A percentile compares a stretch with the other conserved stretches of the same genome.
These are phyloP conservation scores for Pollenia griseotomentosa DNA, from an alignment of 2,888 invertebrate genomes.

Conservation along the genomic window DNA sequence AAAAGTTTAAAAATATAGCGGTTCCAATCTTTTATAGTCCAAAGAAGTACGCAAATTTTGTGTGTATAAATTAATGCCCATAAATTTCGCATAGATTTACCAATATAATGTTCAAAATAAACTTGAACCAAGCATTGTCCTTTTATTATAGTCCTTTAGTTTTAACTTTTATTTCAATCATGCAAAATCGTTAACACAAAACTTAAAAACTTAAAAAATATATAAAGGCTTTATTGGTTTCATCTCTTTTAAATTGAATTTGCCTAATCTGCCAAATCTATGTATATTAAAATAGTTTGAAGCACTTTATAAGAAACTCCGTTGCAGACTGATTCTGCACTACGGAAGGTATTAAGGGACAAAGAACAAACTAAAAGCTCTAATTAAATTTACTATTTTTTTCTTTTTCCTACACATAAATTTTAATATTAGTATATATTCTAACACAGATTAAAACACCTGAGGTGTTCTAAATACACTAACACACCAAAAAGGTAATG, in stretches of 20 bases:
- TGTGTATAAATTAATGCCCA: no score
- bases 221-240: neutral
- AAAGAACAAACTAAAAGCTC: neutral
- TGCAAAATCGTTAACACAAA: no score
- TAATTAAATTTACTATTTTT: slow-evolving; percentile 32
- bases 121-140: no score
- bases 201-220: no score
- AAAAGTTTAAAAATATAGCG: no score
- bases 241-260: neutral
- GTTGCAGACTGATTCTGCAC: neutral
- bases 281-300: neutral
- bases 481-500: neutral
- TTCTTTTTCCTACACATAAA: slow-evolving; percentile 43
- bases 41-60: no score
- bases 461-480: slow-evolving; percentile 22
- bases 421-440: slow-evolving; percentile 45
- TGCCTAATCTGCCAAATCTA: slow-evolving; percentile 4
- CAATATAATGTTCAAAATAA: no score
- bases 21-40: no score
- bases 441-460: slow-evolving; percentile 55
- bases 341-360: neutral
- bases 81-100: no score
- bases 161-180: no score
- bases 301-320: neutral
- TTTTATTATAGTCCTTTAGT: no score